Evolutionary conservation across 2,888 invertebrate genomes (phyloP), one percentile per base, ranked within the genome.

Genomic region (Malthinus flaveolus): DNA sequence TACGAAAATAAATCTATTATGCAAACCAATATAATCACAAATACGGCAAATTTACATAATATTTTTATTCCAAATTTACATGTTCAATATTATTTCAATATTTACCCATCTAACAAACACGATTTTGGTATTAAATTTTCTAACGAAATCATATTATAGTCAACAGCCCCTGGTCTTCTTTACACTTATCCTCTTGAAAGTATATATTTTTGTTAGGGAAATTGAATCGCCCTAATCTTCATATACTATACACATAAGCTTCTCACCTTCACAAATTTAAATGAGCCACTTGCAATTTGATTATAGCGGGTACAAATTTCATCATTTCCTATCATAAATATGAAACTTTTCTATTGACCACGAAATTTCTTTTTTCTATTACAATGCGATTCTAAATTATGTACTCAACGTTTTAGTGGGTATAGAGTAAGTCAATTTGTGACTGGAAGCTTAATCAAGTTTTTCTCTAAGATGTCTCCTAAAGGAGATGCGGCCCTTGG

Each of bases 201-300:
- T 68, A 69, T 71, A 73, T 72, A 73, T 73, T 74, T 73, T 73
- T 71, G 71, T 71, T 68, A 67, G 65, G 73, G 69, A 73, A 73
- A 73, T 73, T 74, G 73, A 71, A 73, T 73, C 70, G 68, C 64
- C 69, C 68, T 70, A 70, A 73, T 74, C 72, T 73, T 69, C 72
- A 72, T 74, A 73, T 66, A 71, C 71, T 72, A 72, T 74, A 73
- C 66, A 71, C 71, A 71, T 72, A 72, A 72, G 72, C 71, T 36
- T 36, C 10, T 11, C 12, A 36, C 66, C 70, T 66, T 71, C 68
- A 66, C 64, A 65, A 67, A 65, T 64, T 63, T 65, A 66, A 68
- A 68, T 68, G 67, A 69, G 70, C 71, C 71, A 51, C 50, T 52
- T 52, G 48, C 57, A 52, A 52, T 52, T 57, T 49, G 52, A 45